Percentiles rank a stretch among this genome's conserved stretches.
Evolutionary conservation across 2,888 invertebrate species (phyloP).

Genomic region (Pachliopta kotzebuea): DNA sequence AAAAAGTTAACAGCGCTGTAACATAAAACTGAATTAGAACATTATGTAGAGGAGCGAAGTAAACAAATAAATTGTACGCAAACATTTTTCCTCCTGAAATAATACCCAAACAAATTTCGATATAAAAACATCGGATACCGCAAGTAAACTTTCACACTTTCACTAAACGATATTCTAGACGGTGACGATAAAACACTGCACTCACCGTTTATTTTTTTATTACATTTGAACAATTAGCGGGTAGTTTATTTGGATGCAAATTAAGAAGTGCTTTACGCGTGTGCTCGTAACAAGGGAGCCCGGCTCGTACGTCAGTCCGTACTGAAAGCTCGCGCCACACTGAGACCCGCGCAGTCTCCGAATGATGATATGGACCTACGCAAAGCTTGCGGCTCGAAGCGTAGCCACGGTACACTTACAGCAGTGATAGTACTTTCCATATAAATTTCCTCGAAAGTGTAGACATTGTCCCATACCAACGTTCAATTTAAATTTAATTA

Average conservation of each 20-base stretch:
- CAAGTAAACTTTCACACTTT: slow-evolving; percentile 31
- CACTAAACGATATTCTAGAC: slow-evolving; percentile 27
- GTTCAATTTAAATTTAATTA: too few species aligned
- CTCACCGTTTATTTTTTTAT: slow-evolving; percentile 55
- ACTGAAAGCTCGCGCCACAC: slow-evolving; percentile 52
- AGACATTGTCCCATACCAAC: not conserved
- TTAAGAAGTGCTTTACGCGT: slow-evolving; percentile 41
- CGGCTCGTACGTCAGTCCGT: slow-evolving; percentile 43
- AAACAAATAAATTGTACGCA: slow-evolving; percentile 35
- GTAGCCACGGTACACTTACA: slow-evolving; percentile 32
- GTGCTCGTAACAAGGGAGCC: slow-evolving; percentile 34
- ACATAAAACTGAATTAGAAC: slow-evolving; percentile 34
- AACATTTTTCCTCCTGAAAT: slow-evolving; percentile 30
- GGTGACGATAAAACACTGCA: slow-evolving; percentile 41
- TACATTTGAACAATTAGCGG: slow-evolving; percentile 50
- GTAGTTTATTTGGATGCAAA: slow-evolving; percentile 33
- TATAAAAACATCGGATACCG: slow-evolving; percentile 28
- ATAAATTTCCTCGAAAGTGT: slow-evolving; percentile 27
- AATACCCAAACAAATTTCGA: slow-evolving; percentile 31
- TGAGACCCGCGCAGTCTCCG: slow-evolving; percentile 73
- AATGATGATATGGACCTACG: slow-evolving; percentile 50
- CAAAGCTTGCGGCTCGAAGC: slow-evolving; percentile 36
- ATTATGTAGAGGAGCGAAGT: slow-evolving; percentile 33
- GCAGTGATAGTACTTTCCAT: slow-evolving; percentile 28
- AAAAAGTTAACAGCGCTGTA: not conserved